Base-by-base conservation (phyloP, 1,140 invertebrate genomes). In the Aphaenogaster ashmeadi region DNA sequence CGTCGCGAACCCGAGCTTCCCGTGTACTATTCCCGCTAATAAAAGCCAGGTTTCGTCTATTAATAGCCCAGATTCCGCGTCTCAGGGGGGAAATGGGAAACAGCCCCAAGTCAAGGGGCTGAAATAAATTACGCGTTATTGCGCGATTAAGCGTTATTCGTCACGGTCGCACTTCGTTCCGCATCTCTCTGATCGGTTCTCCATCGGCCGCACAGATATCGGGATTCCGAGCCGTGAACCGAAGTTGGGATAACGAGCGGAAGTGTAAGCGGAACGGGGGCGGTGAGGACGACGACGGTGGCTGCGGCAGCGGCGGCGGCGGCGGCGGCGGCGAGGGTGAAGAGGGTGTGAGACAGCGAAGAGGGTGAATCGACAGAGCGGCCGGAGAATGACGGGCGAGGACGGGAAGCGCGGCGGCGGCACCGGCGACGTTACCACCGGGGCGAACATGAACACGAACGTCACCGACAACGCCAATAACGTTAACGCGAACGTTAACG, bases 361-460 rank as follows among this genome's bases (percentile, higher is more conserved):
- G 79, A 74, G 92, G 81, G 66, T 93, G 92, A 74, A 92, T 33
- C 62, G 85, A 79, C 56, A 62, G 81, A 90, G 81, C 79, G 52
- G 89, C 91, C 91, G 92, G 93, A 86, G 85, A 90, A 95, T 95
- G 95, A 95, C 95, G 91, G 94, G 95, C 44, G 93, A 94, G 90
- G 95, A 95, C 78, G 93, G 93, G 66, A 95, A 95, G 89, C 93
- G 93, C 84, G 92, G 93, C 36, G 93, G 92, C 84, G 91, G 91
- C 18, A 89, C 89, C 56, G 87, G 66, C 54, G 88, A 87, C 41
- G 91, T 87, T 60, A 89, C 87, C 9, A 92, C 87, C 47, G 88
- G 67, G 8, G 86, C 85, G 9, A 89, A 89, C 54, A 87, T 62
- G 58, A 90, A 86, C 58, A 87, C 85, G 50, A 92, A 91, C 78